Evolutionary conservation across 2,113 vertebrate species (phyloP).

Genomic region (Elanus axillaris): DNA sequence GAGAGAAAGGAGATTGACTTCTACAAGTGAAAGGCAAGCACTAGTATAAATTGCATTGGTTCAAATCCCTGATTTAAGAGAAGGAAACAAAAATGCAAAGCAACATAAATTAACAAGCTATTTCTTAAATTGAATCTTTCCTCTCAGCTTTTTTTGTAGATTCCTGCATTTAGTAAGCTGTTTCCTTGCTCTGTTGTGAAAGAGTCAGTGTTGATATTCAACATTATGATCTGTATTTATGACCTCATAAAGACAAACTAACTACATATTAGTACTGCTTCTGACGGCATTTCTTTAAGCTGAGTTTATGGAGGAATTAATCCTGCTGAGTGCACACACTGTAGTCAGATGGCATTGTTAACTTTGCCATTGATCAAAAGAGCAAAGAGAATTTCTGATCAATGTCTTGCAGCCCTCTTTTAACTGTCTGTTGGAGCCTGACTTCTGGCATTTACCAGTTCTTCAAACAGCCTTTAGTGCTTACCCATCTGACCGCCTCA

Average conservation of each 20-base stretch:
- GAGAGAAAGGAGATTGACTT: not conserved
- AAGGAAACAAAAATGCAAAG: not conserved
- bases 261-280: not conserved
- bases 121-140: not conserved
- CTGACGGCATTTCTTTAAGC: not conserved
- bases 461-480: not conserved
- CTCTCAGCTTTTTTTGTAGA: not conserved
- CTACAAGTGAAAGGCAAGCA: not conserved
- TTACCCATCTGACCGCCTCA: not conserved
- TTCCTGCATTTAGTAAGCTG: not conserved
- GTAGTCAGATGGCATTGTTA: not conserved
- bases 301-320: constrained; percentile 21
- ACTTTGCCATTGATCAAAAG: constrained; percentile 25
- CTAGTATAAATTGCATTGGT: not conserved
- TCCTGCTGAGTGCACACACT: not conserved
- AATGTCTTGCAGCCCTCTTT: not conserved
- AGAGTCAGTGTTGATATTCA: not conserved
- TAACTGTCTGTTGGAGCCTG: constrained; percentile 5
- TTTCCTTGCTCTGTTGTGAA: not conserved
- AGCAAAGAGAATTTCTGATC: constrained; percentile 43
- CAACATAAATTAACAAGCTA: not conserved
- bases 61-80: not conserved
- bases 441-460: not conserved
- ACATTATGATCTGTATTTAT: constrained; percentile 34
- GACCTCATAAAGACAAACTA: constrained; percentile 40